Base-by-base conservation (phyloP, 2,797 vertebrate species). In the Mormyrops attenuatus region DNA sequence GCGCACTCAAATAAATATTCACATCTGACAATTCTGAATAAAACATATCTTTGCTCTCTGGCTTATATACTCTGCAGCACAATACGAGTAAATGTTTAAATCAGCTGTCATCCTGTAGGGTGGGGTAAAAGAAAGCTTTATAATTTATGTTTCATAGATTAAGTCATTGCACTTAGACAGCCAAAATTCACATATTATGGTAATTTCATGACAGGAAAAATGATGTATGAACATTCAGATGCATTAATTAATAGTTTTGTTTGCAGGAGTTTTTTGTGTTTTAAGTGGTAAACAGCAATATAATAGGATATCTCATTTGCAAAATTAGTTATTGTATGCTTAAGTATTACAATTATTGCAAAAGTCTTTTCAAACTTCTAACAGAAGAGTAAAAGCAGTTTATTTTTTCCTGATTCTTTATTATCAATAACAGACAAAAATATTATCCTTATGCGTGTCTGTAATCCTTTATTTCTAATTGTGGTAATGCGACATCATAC, bases 101-200 rank as follows among this genome's bases (percentile, higher is more conserved):
- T 85, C 77, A 87, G 63, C 34, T 88, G 88, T 88, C 85, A 89
- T 49, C 50, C 30, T 63, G 22, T 57, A 34, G 41, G 85, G 50
- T 82, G 88, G 90, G 91, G 90, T 90, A 89, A 92, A 85, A 90
- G 91, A 93, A 92, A 91, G 90, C 89, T 90, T 89, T 96, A 95
- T 98, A 97, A 97, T 97, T 97, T 97, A 97, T 97, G 95, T 94
- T 96, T 95, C 95, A 92, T 93, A 96, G 97, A 97, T 97, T 96
- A 95, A 95, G 95, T 96, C 94, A 97, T 96, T 96, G 96, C 97
- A 96, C 96, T 97, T 96, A 97, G 96, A 96, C 95, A 96, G 96
- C 96, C 94, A 96, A 95, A 95, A 96, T 96, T 96, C 96, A 96
- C 95, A 96, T 96, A 97, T 96, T 97, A 97, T 97, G 96, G 94